A percentile compares a stretch with the other conserved stretches of the same genome.
Evolutionary conservation across 2,113 vertebrate species (phyloP).

Genomic region (Poicephalus gulielmi): DNA sequence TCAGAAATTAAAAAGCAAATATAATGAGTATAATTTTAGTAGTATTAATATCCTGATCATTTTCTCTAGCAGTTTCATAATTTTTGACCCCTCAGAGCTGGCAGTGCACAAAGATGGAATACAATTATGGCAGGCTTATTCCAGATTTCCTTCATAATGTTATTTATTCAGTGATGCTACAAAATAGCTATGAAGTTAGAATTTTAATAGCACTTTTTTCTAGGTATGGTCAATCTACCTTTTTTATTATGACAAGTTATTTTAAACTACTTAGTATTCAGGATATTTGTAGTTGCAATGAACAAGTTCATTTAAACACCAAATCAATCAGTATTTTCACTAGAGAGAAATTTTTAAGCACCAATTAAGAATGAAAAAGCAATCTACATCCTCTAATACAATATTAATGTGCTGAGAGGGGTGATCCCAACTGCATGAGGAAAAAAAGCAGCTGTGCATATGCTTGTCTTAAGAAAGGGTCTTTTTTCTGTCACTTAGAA

Average conservation of each 20-base stretch:
- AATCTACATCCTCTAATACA: constrained; percentile 81
- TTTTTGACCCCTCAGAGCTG: background rate
- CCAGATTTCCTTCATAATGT: background rate
- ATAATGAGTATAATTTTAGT: background rate
- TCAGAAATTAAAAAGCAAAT: background rate
- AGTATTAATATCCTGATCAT: background rate
- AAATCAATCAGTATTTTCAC: constrained; percentile 90
- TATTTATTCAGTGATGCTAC: background rate
- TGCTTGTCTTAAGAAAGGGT: constrained; percentile 17
- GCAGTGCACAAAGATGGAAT: background rate
- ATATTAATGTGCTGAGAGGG: constrained; percentile 90
- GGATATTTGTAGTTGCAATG: constrained; percentile 80
- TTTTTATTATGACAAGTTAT: constrained; percentile 77
- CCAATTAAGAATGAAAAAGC: constrained; percentile 91
- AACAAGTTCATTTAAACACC: constrained; percentile 87
- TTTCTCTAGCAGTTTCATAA: background rate
- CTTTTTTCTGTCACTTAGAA: constrained; percentile 48
- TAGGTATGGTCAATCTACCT: constrained; percentile 79
- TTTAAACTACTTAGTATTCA: constrained; percentile 79
- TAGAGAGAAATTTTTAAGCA: constrained; percentile 87
- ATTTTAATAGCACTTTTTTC: constrained; percentile 71
- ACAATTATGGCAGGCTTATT: background rate
- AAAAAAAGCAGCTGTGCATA: constrained; percentile 65
- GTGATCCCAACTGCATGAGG: constrained; percentile 82
- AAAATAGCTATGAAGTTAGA: background rate